Conservation (phyloP, 2,113 vertebrate genomes). For the Pelmatolapia mariae region DNA sequence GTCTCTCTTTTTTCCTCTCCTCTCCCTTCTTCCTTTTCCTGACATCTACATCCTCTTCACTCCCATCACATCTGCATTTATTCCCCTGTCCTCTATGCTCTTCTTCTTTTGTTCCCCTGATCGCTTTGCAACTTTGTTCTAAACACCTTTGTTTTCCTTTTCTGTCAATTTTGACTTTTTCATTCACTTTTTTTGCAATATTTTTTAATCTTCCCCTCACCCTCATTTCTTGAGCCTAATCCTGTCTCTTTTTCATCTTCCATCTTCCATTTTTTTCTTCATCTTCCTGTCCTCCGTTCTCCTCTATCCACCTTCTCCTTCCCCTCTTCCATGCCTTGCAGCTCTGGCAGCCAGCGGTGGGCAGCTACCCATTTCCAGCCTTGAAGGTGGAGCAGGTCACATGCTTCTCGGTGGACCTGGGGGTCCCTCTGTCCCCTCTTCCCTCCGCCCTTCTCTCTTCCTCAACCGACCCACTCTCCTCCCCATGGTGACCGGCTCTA, state of each 20-base stretch:
- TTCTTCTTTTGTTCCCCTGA: background rate
- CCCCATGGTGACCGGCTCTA: conserved; percentile 73
- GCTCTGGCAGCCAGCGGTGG: conserved; percentile 84
- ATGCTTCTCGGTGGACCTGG: conserved; percentile 77
- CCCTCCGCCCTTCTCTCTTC: conserved; percentile 80
- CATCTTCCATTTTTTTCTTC: background rate
- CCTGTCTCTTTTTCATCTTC: background rate
- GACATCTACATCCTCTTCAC: background rate
- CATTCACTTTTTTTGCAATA: background rate
- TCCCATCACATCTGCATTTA: background rate
- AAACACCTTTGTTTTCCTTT: background rate
- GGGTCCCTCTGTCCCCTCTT: conserved; percentile 48
- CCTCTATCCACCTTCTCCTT: background rate
- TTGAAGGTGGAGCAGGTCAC: conserved; percentile 76
- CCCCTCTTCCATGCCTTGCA: conserved; percentile 19
- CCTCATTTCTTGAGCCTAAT: background rate
- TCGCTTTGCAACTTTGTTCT: background rate
- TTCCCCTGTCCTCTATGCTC: background rate
- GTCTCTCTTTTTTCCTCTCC: background rate
- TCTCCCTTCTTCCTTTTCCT: background rate
- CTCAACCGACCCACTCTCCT: conserved; percentile 83
- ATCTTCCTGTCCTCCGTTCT: background rate
- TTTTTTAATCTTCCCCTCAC: background rate
- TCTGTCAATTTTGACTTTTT: background rate
- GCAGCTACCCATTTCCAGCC: conserved; percentile 81